Percentiles rank a stretch among this genome's conserved stretches.
Conservation (phyloP, 1,140 invertebrate species). For the Trichoplusia ni region DNA sequence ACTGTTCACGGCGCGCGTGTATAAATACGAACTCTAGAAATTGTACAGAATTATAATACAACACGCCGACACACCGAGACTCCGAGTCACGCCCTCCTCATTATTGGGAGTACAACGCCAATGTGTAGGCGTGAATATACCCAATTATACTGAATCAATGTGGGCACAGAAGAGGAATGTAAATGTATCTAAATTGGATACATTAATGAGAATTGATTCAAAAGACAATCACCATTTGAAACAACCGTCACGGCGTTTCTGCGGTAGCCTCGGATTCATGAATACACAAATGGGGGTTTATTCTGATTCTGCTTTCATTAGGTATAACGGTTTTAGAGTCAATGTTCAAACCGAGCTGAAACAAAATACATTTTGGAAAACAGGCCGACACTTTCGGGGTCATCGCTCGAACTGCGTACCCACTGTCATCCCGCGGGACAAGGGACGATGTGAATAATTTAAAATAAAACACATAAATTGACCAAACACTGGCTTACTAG, state of each 20-base stretch:
- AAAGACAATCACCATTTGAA: constrained; percentile 55
- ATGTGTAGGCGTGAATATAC: constrained; percentile 24
- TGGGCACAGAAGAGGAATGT: constrained; percentile 29
- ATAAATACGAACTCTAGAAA: constrained; percentile 10
- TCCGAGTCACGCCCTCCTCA: constrained; percentile 11
- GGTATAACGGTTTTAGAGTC: constrained; percentile 29
- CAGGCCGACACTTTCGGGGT: neutral
- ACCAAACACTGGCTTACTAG: constrained; percentile 22
- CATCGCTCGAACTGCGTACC: neutral
- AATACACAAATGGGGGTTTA: constrained; percentile 61
- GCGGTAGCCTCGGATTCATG: constrained; percentile 50
- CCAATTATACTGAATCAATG: constrained; percentile 30
- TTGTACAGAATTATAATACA: constrained; percentile 2
- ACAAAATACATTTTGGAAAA: constrained; percentile 13
- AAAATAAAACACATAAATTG: constrained; percentile 40
- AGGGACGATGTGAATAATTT: constrained; percentile 14
- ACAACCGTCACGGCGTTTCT: constrained; percentile 36
- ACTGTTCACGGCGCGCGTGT: constrained; percentile 15
- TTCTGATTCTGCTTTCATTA: constrained; percentile 39
- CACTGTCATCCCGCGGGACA: constrained; percentile 17
- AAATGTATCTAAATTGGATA: constrained; percentile 41
- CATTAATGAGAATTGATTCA: constrained; percentile 52
- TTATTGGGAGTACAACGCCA: constrained; percentile 14
- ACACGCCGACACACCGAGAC: no score
- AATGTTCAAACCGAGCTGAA: constrained; percentile 13